Conservation (phyloP, 2,888 invertebrate species). For the Chesias legatella region DNA sequence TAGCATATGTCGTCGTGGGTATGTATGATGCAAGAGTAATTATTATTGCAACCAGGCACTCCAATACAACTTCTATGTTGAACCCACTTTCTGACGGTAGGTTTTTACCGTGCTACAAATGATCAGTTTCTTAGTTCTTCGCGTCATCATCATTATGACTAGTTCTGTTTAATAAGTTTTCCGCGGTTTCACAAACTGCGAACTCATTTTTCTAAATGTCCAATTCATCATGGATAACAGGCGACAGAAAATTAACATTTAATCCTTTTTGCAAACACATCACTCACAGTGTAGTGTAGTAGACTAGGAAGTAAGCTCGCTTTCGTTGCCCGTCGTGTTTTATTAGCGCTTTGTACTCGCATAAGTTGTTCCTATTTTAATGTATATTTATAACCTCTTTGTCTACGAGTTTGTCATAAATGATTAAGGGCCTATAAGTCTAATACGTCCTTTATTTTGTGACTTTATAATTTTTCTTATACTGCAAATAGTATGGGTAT, state of each 20-base stretch:
- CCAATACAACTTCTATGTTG: too few relatives aligned
- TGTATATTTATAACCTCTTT: too few relatives aligned
- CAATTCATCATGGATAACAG: slow-evolving; percentile 9
- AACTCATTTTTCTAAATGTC: background rate
- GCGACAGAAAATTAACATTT: slow-evolving; percentile 14
- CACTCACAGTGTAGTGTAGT: slow-evolving; percentile 14
- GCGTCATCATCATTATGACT: background rate
- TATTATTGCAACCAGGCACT: background rate
- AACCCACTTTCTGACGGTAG: background rate
- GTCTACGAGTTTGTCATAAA: too few relatives aligned
- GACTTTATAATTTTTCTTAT: too few relatives aligned
- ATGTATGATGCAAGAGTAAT: slow-evolving; percentile 17
- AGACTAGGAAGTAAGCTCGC: slow-evolving; percentile 16
- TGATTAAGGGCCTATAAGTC: too few relatives aligned
- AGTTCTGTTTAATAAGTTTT: slow-evolving; percentile 5
- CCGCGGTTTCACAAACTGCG: slow-evolving; percentile 7
- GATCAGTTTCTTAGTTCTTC: background rate
- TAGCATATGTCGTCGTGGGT: background rate
- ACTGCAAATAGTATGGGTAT: too few relatives aligned
- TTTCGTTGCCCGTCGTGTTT: background rate
- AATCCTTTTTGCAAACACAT: slow-evolving; percentile 20
- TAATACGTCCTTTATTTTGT: too few relatives aligned
- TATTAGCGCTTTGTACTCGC: background rate
- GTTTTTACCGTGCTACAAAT: slow-evolving; percentile 2
- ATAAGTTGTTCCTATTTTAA: too few relatives aligned